These are phyloP conservation scores for Fulica atra DNA, from an alignment of 2,113 vertebrate species.

Conservation along the genomic window DNA sequence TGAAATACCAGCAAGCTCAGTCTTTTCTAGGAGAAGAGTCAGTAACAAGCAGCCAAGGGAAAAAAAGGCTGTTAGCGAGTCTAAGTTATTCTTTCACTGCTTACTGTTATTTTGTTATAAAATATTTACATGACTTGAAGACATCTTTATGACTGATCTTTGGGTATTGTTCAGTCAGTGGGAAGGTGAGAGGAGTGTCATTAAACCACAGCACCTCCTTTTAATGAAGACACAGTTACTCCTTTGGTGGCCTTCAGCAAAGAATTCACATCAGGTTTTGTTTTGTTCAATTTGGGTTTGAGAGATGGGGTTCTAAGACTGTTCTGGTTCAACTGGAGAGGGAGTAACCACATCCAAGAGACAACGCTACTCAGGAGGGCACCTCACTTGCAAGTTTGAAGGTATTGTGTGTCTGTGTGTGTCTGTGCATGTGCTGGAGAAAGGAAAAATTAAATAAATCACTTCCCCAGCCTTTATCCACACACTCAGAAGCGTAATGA, in stretches of 20 bases:
- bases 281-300: background rate
- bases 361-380: fast-evolving
- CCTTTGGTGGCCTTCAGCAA: background rate
- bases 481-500: background rate
- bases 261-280: background rate
- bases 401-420: background rate
- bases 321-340: background rate
- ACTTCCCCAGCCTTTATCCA: background rate
- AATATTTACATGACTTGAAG: background rate
- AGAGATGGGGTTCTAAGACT: background rate
- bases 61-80: background rate
- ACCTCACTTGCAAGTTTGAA: background rate
- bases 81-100: background rate
- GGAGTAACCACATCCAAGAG: background rate
- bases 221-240: background rate
- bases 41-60: background rate
- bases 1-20: background rate
- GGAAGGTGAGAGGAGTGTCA: background rate
- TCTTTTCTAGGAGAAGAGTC: background rate
- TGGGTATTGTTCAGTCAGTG: background rate
- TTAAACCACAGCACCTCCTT: background rate
- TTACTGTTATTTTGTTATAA: background rate
- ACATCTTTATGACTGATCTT: background rate
- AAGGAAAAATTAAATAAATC: background rate
- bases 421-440: background rate